phyloP scores from a whole-genome alignment of 1,140 invertebrate species.

The Thaumetopoea pityocampa region DNA sequence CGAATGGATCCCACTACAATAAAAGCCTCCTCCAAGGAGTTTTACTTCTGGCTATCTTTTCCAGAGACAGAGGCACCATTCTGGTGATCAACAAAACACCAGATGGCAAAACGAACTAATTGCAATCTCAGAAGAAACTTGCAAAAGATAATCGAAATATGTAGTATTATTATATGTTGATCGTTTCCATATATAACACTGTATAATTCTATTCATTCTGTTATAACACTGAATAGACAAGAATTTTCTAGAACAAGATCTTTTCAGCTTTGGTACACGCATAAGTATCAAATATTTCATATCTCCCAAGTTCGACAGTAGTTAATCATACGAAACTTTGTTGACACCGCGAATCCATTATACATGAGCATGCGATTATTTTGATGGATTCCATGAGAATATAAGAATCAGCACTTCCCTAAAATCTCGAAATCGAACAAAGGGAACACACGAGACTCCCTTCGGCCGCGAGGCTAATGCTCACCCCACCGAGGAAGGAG shows the following conservation, averaged over 20 bases:
- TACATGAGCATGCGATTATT: constrained; percentile 64
- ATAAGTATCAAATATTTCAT: constrained; percentile 17
- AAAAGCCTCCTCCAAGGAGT: too few species aligned
- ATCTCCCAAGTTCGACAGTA: constrained; percentile 18
- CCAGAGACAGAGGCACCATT: too few species aligned
- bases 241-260: constrained; percentile 1
- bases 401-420: constrained; percentile 67
- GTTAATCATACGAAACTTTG: constrained; percentile 51
- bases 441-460: constrained; percentile 67
- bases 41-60: too few species aligned
- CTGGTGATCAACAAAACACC: too few species aligned
- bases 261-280: constrained; percentile 9
- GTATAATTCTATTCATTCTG: constrained; percentile 6
- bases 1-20: too few species aligned
- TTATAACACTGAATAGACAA: not conserved
- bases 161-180: too few species aligned
- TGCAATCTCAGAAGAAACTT: too few species aligned
- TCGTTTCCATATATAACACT: too few species aligned
- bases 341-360: constrained; percentile 63
- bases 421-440: constrained; percentile 72
- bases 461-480: constrained; percentile 61
- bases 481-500: constrained; percentile 70
- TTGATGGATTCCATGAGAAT: constrained; percentile 69
- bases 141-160: too few species aligned
- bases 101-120: too few species aligned